Conservation (phyloP, 2,888 invertebrate genomes). For the Hirudinaria manillensis region DNA sequence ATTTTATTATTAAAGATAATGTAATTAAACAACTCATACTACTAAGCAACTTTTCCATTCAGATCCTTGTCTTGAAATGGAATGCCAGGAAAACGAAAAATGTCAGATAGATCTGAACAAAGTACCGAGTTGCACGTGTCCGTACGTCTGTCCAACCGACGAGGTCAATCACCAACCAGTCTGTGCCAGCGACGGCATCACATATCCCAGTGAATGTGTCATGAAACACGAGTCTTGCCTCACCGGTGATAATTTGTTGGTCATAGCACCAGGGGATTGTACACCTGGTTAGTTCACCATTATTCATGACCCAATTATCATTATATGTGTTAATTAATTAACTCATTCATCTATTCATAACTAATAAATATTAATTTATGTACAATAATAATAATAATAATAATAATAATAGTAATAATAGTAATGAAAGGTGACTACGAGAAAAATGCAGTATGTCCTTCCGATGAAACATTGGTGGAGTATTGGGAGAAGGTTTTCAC, state of each 20-base stretch:
- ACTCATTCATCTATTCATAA: too few relatives aligned
- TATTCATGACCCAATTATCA: background rate
- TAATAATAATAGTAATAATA: too few relatives aligned
- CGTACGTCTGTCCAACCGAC: conserved; percentile 6
- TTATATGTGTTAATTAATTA: background rate
- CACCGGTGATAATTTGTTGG: background rate
- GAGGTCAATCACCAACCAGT: background rate
- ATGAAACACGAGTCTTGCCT: conserved; percentile 19
- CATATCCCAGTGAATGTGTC: conserved; percentile 29
- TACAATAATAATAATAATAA: too few relatives aligned
- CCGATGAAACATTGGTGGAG: too few relatives aligned
- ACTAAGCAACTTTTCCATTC: too few relatives aligned
- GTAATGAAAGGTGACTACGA: too few relatives aligned
- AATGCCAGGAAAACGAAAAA: conserved; percentile 18
- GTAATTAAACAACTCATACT: too few relatives aligned
- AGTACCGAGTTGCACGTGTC: conserved; percentile 22
- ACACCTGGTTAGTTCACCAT: background rate
- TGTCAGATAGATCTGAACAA: conserved; percentile 19
- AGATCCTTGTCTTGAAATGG: conserved; percentile 27
- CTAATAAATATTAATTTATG: too few relatives aligned
- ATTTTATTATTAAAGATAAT: too few relatives aligned
- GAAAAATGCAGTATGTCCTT: too few relatives aligned
- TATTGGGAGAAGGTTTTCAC: too few relatives aligned
- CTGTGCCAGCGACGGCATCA: conserved; percentile 32
- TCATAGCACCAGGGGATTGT: background rate